Conservation (phyloP, 2,113 vertebrate species). For the Triplophysa dalaica region DNA sequence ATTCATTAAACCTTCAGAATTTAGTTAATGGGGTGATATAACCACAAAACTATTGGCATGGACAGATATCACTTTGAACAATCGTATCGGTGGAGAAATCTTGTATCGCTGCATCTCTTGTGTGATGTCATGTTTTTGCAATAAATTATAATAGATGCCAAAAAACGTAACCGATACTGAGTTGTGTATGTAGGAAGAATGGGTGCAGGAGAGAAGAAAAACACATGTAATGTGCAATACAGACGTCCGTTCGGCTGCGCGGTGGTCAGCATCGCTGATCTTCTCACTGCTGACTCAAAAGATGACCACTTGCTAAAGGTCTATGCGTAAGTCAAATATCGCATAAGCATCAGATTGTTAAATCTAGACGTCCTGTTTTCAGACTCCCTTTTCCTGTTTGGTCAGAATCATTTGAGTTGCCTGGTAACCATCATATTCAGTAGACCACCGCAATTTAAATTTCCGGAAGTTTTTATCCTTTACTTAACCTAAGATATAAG, state of each 20-base stretch:
- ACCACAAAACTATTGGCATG: too few species aligned
- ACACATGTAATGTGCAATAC: slow-evolving; percentile 87
- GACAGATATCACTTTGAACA: too few species aligned
- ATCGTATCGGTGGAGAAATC: too few species aligned
- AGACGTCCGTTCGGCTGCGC: slow-evolving; percentile 94
- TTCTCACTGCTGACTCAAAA: slow-evolving; percentile 91
- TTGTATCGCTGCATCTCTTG: too few species aligned
- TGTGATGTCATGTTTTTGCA: too few species aligned
- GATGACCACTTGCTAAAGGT: slow-evolving; percentile 96
- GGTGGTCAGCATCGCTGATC: slow-evolving; percentile 93
- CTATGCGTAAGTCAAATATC: slow-evolving; percentile 84
- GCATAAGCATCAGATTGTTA: not conserved
- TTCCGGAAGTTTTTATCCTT: too few species aligned
- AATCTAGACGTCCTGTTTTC: not conserved
- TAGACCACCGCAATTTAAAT: too few species aligned
- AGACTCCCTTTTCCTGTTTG: not conserved
- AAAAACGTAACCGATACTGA: not conserved
- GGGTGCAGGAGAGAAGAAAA: slow-evolving; percentile 97
- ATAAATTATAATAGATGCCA: too few species aligned
- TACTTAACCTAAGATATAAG: too few species aligned
- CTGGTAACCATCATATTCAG: not conserved
- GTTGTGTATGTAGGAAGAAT: slow-evolving; percentile 82
- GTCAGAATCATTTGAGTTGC: not conserved
- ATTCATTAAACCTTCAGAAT: too few species aligned
- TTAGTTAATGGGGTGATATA: too few species aligned